phyloP scores from a whole-genome alignment of 2,113 vertebrate species.

The Ailuropoda melanoleuca region DNA sequence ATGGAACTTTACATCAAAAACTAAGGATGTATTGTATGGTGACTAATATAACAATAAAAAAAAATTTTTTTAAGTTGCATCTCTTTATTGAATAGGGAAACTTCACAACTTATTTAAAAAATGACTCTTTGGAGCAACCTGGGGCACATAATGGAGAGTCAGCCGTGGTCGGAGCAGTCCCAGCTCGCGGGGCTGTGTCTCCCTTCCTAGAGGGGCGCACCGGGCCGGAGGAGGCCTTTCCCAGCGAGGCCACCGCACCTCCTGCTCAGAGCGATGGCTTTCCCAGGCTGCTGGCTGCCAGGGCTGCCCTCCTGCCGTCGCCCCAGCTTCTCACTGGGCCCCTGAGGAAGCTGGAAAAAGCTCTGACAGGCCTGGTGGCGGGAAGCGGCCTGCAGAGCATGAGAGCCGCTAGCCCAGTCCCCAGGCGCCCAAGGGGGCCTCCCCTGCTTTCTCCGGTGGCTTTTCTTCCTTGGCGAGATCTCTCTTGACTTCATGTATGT shows the following conservation, averaged over 20 bases:
- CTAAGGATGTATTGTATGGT: too few relatives aligned
- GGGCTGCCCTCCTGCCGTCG: not conserved
- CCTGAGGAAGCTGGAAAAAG: not conserved
- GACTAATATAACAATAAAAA: too few relatives aligned
- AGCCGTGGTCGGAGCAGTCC: rapidly evolving
- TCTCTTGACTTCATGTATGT: rapidly evolving
- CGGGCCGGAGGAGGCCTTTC: not conserved
- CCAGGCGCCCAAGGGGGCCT: rapidly evolving
- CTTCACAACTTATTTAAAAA: not conserved
- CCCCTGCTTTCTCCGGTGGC: not conserved
- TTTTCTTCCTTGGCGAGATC: not conserved
- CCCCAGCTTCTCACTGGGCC: not conserved
- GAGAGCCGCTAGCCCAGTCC: rapidly evolving
- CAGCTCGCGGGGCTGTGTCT: rapidly evolving
- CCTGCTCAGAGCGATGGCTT: not conserved
- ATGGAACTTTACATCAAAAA: too few relatives aligned
- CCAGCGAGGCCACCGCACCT: rapidly evolving
- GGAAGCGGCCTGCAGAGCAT: rapidly evolving
- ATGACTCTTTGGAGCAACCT: not conserved
- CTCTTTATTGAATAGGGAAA: not conserved
- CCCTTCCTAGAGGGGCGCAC: rapidly evolving
- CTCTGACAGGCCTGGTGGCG: not conserved
- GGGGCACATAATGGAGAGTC: too few relatives aligned
- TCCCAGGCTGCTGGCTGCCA: not conserved
- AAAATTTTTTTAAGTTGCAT: not conserved